Evolutionary conservation across 2,113 vertebrate species (phyloP), one percentile per base, ranked within the genome.

Genomic region (Phainopepla nitens): DNA sequence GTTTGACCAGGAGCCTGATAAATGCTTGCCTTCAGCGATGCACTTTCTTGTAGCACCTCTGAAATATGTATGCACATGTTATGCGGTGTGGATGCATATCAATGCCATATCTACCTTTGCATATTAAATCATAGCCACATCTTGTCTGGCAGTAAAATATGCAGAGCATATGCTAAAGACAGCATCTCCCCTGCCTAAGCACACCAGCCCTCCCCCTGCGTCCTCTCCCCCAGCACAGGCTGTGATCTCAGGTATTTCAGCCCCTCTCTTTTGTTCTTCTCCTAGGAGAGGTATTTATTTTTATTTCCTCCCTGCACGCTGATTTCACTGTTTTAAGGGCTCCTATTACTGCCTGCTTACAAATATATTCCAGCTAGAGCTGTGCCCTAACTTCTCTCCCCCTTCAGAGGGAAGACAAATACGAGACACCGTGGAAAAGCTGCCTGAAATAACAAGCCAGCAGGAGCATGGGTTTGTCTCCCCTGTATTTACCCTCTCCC

Each of bases 91-190:
- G 97, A 95, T 96, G 95, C 97, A 97, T 97, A 97, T 97, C 97
- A 97, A 96, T 96, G 97, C 97, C 96, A 96, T 7, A 96, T 96
- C 97, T 96, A 96, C 97, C 94, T 97, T 97, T 97, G 97, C 97
- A 97, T 97, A 97, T 97, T 97, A 97, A 97, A 97, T 97, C 97
- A 97, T 89, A 5, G 23, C 91, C 96, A 91, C 95, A 93, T 97
- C 95, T 96, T 96, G 75, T 29, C 93, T 93, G 97, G 97, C 96
- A 97, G 97, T 97, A 97, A 97, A 97, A 97, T 97, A 97, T 97
- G 97, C 97, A 97, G 97, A 96, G 95, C 86, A 94, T 97, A 97
- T 97, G 97, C 96, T 97, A 96, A 97, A 95, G 95, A 60, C 94
- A 89, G 86, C 94, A 85, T 96, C 93, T 93, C 86, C 91, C 82